These are phyloP conservation scores for Noctua janthina DNA, from an alignment of 2,888 invertebrate species.

Conservation along the genomic window DNA sequence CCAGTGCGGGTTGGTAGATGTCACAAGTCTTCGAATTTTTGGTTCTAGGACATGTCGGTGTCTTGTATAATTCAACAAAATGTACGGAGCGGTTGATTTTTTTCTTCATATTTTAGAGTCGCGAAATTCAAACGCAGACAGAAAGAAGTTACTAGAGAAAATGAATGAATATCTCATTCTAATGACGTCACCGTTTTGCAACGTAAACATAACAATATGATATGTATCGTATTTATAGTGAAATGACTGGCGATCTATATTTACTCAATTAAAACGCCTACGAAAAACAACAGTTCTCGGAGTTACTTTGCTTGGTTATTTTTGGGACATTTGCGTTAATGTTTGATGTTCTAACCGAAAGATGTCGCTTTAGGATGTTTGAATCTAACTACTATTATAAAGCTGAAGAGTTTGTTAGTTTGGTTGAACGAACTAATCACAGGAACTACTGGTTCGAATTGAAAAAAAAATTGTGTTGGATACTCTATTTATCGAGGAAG, in stretches of 20 bases:
- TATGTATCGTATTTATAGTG: neutral
- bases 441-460: too few species aligned
- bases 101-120: too few species aligned
- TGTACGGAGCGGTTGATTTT: too few species aligned
- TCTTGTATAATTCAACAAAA: too few species aligned
- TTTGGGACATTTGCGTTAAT: slow-evolving; percentile 14
- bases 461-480: too few species aligned
- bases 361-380: neutral
- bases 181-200: slow-evolving; percentile 2
- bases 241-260: slow-evolving; percentile 20
- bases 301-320: slow-evolving; percentile 30
- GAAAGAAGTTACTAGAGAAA: slow-evolving; percentile 16
- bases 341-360: neutral
- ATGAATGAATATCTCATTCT: neutral
- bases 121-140: neutral
- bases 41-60: too few species aligned
- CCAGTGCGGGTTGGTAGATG: too few species aligned
- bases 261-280: slow-evolving; percentile 36
- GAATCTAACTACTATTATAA: too few species aligned
- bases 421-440: too few species aligned
- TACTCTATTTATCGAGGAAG: too few species aligned
- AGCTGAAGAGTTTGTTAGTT: too few species aligned
- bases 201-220: neutral
- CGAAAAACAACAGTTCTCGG: slow-evolving; percentile 38
- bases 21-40: too few species aligned